Conservation (phyloP, 2,797 vertebrate species). For the Apogon talboti region DNA sequence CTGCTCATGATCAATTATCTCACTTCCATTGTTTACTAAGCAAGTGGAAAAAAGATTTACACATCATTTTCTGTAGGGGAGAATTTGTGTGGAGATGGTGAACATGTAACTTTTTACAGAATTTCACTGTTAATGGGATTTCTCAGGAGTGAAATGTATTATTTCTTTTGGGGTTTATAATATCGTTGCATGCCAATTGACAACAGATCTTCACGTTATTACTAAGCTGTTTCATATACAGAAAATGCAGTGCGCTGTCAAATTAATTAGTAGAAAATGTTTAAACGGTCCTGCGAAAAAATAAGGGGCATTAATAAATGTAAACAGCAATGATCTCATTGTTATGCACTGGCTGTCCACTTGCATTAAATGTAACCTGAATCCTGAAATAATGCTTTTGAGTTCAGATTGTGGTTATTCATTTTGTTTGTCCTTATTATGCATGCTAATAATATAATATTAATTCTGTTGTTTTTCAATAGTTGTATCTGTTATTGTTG, state of each 20-base stretch:
- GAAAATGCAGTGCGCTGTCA: slow-evolving; percentile 5
- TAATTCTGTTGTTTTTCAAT: too few species aligned
- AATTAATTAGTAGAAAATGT: slow-evolving; percentile 63
- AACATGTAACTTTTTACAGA: slow-evolving; percentile 15
- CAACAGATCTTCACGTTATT: too few species aligned
- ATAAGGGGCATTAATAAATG: slow-evolving; percentile 85
- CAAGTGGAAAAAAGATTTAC: slow-evolving; percentile 59
- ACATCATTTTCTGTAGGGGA: slow-evolving; percentile 53
- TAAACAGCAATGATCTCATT: slow-evolving; percentile 89
- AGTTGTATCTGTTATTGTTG: too few species aligned
- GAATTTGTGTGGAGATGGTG: slow-evolving; percentile 33
- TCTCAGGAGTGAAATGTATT: too few species aligned
- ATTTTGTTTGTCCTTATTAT: too few species aligned
- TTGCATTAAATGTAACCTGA: slow-evolving; percentile 89
- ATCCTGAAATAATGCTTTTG: slow-evolving; percentile 39
- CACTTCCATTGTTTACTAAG: slow-evolving; percentile 80
- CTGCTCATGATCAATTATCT: slow-evolving; percentile 84
- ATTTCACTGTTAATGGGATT: too few species aligned
- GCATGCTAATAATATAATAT: too few species aligned
- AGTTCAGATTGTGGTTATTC: too few species aligned
- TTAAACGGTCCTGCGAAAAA: slow-evolving; percentile 76
- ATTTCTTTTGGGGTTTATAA: too few species aligned
- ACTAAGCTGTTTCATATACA: slow-evolving; percentile 5
- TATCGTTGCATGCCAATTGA: too few species aligned
- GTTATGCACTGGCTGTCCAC: slow-evolving; percentile 93